Evolutionary conservation across 2,113 vertebrate species (phyloP).

Genomic region (Gasterosteus nipponicus): DNA sequence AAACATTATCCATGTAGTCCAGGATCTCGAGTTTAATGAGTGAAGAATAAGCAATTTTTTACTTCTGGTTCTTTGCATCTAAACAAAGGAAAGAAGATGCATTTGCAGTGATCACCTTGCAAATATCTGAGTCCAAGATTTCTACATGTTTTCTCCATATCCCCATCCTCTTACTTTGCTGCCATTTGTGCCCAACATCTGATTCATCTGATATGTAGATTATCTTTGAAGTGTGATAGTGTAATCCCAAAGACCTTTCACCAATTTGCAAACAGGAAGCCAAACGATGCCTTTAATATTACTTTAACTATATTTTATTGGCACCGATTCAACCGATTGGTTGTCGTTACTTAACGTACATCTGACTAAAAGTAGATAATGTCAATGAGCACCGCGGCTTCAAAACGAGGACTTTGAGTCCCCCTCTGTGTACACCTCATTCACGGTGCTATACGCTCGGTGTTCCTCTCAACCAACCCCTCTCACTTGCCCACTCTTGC

Average conservation of each 20-base stretch:
- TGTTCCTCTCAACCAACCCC: slow-evolving; percentile 36
- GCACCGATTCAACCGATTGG: neutral
- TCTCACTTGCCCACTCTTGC: slow-evolving; percentile 65
- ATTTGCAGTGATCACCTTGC: slow-evolving; percentile 1
- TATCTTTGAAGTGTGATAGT: neutral
- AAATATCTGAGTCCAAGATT: neutral
- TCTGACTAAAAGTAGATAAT: neutral
- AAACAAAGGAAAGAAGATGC: neutral
- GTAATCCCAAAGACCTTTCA: neutral
- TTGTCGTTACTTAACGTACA: neutral
- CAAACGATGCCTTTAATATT: neutral
- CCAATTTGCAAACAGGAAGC: neutral
- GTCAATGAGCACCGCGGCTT: slow-evolving; percentile 1
- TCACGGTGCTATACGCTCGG: slow-evolving; percentile 25
- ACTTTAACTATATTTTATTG: neutral
- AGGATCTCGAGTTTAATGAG: neutral
- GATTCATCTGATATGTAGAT: neutral
- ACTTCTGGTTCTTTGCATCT: neutral
- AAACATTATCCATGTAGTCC: neutral
- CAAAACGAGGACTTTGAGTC: slow-evolving; percentile 51
- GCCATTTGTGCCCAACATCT: neutral
- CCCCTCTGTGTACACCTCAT: slow-evolving; percentile 44
- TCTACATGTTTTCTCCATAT: neutral
- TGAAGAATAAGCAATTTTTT: neutral
- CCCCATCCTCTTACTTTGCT: neutral